These are phyloP conservation scores for Cyprinodon brontotheroides DNA, from an alignment of 2,113 vertebrate genomes.

Conservation along the genomic window DNA sequence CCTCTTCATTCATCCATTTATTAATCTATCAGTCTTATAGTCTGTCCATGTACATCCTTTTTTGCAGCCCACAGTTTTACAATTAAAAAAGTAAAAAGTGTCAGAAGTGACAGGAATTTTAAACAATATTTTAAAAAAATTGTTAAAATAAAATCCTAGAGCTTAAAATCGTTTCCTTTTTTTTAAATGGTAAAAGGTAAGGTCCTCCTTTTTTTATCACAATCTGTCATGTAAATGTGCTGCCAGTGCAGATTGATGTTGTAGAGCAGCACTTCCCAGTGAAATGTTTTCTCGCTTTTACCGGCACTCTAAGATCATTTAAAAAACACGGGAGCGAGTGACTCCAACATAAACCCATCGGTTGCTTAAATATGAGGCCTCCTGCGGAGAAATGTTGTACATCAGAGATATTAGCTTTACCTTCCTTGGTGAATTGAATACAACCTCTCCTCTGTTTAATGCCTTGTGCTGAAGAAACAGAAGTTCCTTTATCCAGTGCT, in stretches of 20 bases:
- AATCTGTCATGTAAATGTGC: too few species aligned
- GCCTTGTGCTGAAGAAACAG: not conserved
- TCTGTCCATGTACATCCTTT: too few species aligned
- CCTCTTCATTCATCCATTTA: too few species aligned
- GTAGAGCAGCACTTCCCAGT: not conserved
- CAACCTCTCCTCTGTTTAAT: not conserved
- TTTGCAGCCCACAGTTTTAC: too few species aligned
- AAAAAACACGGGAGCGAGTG: not conserved
- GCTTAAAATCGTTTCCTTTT: conserved; percentile 24
- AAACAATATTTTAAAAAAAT: too few species aligned
- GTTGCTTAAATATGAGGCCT: not conserved
- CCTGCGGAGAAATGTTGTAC: conserved; percentile 10
- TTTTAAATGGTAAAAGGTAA: conserved; percentile 12
- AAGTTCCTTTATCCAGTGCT: not conserved
- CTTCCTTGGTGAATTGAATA: not conserved
- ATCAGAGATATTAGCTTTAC: conserved; percentile 20
- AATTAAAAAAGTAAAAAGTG: too few species aligned
- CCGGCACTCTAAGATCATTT: not conserved
- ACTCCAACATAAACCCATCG: conserved; percentile 10
- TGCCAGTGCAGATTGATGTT: not conserved
- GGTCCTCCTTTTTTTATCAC: not conserved
- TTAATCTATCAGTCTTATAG: too few species aligned
- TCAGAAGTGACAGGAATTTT: too few species aligned
- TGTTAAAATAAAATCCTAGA: not conserved
- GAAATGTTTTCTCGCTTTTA: not conserved